Evolutionary conservation across 2,113 vertebrate species (phyloP).

Genomic region (Paradoxurus hermaphroditus): DNA sequence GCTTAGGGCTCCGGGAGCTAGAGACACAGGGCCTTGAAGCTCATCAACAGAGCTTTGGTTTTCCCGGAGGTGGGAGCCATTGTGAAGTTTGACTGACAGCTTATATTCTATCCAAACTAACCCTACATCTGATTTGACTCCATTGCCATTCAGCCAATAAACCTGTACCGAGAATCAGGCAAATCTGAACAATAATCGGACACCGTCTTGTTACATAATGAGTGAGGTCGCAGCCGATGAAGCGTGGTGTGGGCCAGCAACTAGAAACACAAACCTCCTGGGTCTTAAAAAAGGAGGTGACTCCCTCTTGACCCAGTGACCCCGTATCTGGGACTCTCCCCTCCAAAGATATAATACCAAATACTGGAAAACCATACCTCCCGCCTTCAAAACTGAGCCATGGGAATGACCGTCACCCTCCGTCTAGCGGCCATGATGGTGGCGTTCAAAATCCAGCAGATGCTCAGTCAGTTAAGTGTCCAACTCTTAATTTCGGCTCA

Average conservation of each 20-base stretch:
- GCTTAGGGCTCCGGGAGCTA: too few relatives aligned
- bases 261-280: not conserved
- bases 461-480: too few relatives aligned
- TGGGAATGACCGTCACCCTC: not conserved
- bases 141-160: not conserved
- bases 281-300: not conserved
- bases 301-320: not conserved
- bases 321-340: not conserved
- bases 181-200: not conserved
- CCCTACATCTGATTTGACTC: not conserved
- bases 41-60: not conserved
- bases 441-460: fast-evolving
- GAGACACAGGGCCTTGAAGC: not conserved
- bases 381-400: not conserved
- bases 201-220: not conserved
- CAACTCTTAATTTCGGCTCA: too few relatives aligned
- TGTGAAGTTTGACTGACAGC: not conserved
- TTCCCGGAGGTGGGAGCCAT: not conserved
- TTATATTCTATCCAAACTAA: not conserved
- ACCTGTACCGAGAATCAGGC: not conserved
- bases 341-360: not conserved
- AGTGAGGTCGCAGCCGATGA: not conserved
- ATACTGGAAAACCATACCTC: not conserved
- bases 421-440: not conserved
- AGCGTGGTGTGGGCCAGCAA: not conserved